Evolutionary conservation across 2,797 vertebrate genomes (phyloP).

Genomic region (Cryptoprocta ferox): DNA sequence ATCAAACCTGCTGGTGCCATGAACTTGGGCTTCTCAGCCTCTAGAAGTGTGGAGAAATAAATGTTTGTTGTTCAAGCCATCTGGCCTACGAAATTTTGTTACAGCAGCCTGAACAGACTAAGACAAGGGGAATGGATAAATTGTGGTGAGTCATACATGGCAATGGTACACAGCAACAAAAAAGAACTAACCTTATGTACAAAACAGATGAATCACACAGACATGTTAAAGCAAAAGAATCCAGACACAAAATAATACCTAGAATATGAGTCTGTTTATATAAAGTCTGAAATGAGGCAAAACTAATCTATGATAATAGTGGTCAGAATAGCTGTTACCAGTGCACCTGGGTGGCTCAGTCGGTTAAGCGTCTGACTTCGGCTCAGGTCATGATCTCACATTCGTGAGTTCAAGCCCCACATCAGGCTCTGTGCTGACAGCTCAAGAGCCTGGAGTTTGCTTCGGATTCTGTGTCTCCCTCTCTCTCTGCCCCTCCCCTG

Average conservation of each 20-base stretch:
- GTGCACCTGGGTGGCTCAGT: too few species aligned
- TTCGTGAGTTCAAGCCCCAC: too few species aligned
- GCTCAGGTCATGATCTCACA: too few species aligned
- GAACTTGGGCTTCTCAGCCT: background rate
- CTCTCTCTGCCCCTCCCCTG: too few species aligned
- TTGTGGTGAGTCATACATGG: background rate
- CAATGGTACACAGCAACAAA: background rate
- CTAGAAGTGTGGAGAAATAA: background rate
- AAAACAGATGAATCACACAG: conserved; percentile 11
- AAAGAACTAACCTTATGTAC: background rate
- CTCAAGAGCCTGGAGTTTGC: too few species aligned
- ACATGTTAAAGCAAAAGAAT: conserved; percentile 56
- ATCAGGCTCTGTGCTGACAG: too few species aligned
- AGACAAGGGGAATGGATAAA: background rate
- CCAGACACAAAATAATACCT: background rate
- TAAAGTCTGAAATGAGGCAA: conserved; percentile 38
- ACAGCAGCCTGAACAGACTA: background rate
- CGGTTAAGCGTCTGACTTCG: too few species aligned
- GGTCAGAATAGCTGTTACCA: conserved; percentile 37
- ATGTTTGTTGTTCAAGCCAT: background rate
- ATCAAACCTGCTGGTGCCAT: background rate
- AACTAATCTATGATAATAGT: conserved; percentile 36
- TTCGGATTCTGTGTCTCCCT: too few species aligned
- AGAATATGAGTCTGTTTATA: background rate
- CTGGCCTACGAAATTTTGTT: background rate